These are phyloP conservation scores for Cottoperca gobio DNA, from an alignment of 2,797 vertebrate genomes.

Conservation along the genomic window DNA sequence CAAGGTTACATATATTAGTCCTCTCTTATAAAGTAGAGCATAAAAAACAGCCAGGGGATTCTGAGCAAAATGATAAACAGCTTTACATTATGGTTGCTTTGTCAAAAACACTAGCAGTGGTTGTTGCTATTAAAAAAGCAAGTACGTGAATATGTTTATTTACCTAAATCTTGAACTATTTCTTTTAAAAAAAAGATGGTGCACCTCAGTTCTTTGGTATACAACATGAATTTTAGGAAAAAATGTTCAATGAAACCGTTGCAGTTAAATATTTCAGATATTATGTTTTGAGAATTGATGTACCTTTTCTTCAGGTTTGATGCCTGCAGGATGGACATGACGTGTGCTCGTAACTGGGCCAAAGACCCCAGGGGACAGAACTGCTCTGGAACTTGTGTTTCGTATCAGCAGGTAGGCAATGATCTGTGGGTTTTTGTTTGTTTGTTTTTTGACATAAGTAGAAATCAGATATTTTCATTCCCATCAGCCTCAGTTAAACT, in stretches of 20 bases:
- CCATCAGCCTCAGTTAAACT: too few relatives aligned
- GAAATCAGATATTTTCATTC: not conserved
- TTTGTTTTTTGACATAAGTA: not conserved
- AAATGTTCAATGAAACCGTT: not conserved
- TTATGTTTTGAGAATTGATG: not conserved
- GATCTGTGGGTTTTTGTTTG: not conserved
- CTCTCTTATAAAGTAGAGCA: not conserved
- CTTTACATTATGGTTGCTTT: not conserved
- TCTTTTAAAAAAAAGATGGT: not conserved
- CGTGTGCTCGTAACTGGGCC: slow-evolving; percentile 86
- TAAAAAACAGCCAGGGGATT: not conserved
- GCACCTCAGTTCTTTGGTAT: not conserved
- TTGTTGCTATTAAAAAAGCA: too few relatives aligned
- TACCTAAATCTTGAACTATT: too few relatives aligned
- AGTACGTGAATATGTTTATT: too few relatives aligned
- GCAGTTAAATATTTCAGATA: slow-evolving; percentile 2
- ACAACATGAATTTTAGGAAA: not conserved
- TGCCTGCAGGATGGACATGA: slow-evolving; percentile 86
- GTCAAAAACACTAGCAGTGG: not conserved
- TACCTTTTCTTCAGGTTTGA: slow-evolving; percentile 84
- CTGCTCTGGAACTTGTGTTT: slow-evolving; percentile 84
- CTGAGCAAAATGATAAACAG: not conserved
- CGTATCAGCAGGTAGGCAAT: slow-evolving; percentile 86
- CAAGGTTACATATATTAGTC: not conserved
- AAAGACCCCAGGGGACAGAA: slow-evolving; percentile 79